Evolutionary conservation across 2,113 vertebrate species (phyloP).

Genomic region (Ciconia boyciana): DNA sequence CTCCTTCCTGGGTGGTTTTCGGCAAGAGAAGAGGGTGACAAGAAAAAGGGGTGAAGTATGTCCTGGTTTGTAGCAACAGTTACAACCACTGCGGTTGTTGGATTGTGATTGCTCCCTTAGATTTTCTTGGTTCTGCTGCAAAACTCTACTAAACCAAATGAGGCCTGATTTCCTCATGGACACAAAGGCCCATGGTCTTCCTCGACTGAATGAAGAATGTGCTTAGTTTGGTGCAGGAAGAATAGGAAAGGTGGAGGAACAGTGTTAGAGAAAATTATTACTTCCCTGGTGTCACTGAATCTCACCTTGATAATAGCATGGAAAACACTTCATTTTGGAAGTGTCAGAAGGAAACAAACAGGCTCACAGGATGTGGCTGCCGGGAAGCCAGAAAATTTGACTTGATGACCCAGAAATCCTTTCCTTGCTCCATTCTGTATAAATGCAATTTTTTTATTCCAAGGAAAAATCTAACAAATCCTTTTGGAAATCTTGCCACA

Average conservation of each 20-base stretch:
- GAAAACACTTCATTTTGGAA: background rate
- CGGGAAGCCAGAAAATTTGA: background rate
- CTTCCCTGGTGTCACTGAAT: background rate
- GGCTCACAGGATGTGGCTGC: background rate
- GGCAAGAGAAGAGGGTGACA: background rate
- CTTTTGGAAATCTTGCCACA: background rate
- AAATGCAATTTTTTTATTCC: background rate
- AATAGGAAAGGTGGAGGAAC: background rate
- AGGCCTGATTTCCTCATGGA: background rate
- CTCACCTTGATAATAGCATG: background rate
- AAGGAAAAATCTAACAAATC: background rate
- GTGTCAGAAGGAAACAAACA: background rate
- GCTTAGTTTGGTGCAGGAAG: background rate
- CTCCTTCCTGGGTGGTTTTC: background rate
- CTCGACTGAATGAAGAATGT: background rate
- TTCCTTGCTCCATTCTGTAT: background rate
- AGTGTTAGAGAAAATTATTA: background rate
- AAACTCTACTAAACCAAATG: background rate
- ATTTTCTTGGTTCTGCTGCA: background rate
- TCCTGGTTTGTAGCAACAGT: background rate
- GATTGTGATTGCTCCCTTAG: background rate
- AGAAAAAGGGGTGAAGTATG: background rate
- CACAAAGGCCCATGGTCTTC: background rate
- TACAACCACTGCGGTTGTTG: rapidly evolving
- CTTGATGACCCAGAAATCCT: background rate